Percentiles rank a stretch among this genome's conserved stretches.
Conservation (phyloP, 1,140 invertebrate species). For the Hyles vespertilio region DNA sequence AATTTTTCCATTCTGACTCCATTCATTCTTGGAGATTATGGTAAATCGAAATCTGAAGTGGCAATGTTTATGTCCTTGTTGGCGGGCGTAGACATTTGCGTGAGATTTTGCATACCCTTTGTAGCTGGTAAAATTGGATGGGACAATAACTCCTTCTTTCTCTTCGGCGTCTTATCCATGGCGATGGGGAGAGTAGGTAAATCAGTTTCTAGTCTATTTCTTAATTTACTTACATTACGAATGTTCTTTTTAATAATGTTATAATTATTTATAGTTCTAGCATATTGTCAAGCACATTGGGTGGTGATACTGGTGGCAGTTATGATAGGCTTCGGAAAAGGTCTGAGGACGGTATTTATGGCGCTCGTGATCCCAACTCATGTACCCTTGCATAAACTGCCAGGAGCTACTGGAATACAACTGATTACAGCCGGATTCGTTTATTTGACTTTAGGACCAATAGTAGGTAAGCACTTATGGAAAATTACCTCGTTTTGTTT, state of each 20-base stretch:
- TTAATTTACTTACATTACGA: neutral
- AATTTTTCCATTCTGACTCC: conserved; percentile 83
- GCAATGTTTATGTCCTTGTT: conserved; percentile 79
- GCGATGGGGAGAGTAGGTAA: conserved; percentile 80
- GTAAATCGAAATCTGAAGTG: conserved; percentile 75
- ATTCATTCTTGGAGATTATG: conserved; percentile 80
- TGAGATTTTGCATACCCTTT: conserved; percentile 79
- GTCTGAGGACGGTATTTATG: conserved; percentile 80
- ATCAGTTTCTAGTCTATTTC: conserved; percentile 13
- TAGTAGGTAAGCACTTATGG: conserved; percentile 72
- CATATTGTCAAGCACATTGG: conserved; percentile 65
- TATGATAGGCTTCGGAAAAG: conserved; percentile 80
- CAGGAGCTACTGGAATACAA: conserved; percentile 79
- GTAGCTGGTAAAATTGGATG: conserved; percentile 79
- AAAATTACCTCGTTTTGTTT: conserved; percentile 5
- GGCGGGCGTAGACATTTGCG: conserved; percentile 76
- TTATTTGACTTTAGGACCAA: conserved; percentile 75
- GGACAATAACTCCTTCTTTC: conserved; percentile 81
- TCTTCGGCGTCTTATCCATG: conserved; percentile 80
- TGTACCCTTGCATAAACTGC: conserved; percentile 78
- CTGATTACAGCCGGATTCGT: conserved; percentile 78
- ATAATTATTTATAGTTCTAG: conserved; percentile 57
- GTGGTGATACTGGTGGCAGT: conserved; percentile 73
- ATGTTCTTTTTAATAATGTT: conserved; percentile 1
- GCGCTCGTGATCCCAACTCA: conserved; percentile 80